Base-by-base conservation (phyloP, 2,113 vertebrate species). In the Chaetodon auriga region DNA sequence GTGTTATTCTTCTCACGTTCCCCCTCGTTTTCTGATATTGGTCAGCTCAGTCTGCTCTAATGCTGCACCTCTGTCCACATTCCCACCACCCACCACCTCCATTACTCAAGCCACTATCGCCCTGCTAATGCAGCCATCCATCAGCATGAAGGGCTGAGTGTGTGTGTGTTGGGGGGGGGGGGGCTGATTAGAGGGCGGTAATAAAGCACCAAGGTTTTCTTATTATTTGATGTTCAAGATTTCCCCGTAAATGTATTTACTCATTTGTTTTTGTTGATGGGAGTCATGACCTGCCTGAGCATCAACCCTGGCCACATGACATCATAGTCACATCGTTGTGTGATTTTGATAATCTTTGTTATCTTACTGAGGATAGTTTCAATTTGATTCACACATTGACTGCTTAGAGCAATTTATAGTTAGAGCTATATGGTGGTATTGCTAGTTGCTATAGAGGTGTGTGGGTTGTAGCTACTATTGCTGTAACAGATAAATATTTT, bases 81-180 rank as follows among this genome's bases (percentile, higher is more conserved):
- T 51, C 66, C 23, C 23, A n/a, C 23, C 36, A 21, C 1, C 19
- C 64, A 30, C 30, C 30, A 30, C 30, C n/a, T 49, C 54, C 45
- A 60, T 68, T 81, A 35, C 43, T 64, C 83, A 64, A 53, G 46
- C 65, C 53, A 7, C 58, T 57, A 38, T 69, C 6, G 21, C 48
- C 35, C 14, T 11, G 13, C 41, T 82, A 82, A 82, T 86, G 68
- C 62, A 55, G 61, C 62, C 15, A 76, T 74, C 61, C 58, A 61
- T 72, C 78, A 68, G 38, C 51, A 7, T 66, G 55, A 64, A 70
- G 13, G 55, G 72, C 65, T 18, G 45, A 58, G 30, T 51, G 49
- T 61, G 48, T 68, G 38, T 12, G 38, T 49, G 13, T 64, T 41
- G 19, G 49, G 45, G 49, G n/a, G n/a, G 43, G 18, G 15, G 30